Base-by-base conservation (phyloP, 2,888 invertebrate species). In the Agrilus cyanescens region DNA sequence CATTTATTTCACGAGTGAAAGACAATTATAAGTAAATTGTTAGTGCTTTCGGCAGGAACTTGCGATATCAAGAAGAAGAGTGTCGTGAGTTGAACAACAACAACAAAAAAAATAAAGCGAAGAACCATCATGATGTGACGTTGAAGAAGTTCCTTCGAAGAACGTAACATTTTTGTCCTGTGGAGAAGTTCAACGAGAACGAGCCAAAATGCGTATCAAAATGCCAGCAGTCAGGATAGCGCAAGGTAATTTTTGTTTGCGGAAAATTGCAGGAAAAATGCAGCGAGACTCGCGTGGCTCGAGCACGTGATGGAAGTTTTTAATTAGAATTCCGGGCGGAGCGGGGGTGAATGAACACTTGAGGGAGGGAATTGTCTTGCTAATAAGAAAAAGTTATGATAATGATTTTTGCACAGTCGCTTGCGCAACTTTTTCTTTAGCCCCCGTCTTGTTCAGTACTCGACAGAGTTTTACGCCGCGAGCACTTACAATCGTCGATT, bases 181-280 rank as follows among this genome's bases (percentile, higher is more conserved):
- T 29, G 32, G 13, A 33, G 32, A 33, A 20, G 20, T 29, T 13
- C 34, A 30, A 32, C 18, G 33, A 32, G 25, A 38, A 29, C 25
- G 40, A 12, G 60, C 53, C 84, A 89, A 82, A 80, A 90, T 90
- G 90, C 85, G 90, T 87, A 90, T 89, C 78, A 90, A 90, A 82
- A 90, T 89, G 89, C 90, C 89, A 73, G 90, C 90, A 71, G 88
- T 89, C 75, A 83, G 89, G 76, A 90, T 90, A 79, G 88, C 89
- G 75, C 89, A 90, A 88, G 90, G 90, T 89, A 75, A 80, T 80
- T 69, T 41, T 35, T 46, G 46, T 44, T 42, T 34, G 41, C 32
- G 37, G 39, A 12, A 38, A 35, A 43, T 36, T 43, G 37, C 20
- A 33, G 43, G 38, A 45, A 44, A 35, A 46, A 38, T 38, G 32